These are phyloP conservation scores for Eupeodes luniger DNA, from an alignment of 2,888 invertebrate species.

Conservation along the genomic window DNA sequence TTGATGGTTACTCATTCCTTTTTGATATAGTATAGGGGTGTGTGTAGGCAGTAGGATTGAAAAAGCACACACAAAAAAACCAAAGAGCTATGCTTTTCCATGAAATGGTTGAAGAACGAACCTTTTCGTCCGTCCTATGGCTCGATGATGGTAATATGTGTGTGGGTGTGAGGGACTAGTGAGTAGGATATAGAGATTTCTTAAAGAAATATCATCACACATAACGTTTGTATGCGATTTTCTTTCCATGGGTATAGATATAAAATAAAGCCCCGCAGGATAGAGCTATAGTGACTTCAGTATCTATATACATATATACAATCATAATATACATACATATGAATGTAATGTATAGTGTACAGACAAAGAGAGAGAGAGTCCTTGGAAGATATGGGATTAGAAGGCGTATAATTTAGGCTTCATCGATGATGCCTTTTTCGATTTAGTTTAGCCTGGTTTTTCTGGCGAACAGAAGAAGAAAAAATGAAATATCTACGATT, in stretches of 20 bases:
- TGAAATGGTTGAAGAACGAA: constrained; percentile 48
- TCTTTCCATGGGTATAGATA: background rate
- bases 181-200: background rate
- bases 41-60: constrained; percentile 28
- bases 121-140: constrained; percentile 24
- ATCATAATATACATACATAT: too few relatives aligned
- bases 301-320: background rate
- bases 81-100: constrained; percentile 34
- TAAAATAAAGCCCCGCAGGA: constrained; percentile 25
- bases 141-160: background rate
- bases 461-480: background rate
- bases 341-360: too few relatives aligned
- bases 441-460: constrained; percentile 36
- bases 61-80: constrained; percentile 16
- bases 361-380: background rate
- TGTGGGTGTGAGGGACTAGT: background rate
- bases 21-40: constrained; percentile 54
- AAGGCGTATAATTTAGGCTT: constrained; percentile 55
- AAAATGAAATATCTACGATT: constrained; percentile 14
- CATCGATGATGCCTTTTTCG: constrained; percentile 63
- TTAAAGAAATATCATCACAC: constrained; percentile 31
- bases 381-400: constrained; percentile 13
- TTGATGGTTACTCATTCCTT: constrained; percentile 72
- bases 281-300: constrained; percentile 29
- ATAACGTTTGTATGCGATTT: constrained; percentile 34